Base-by-base conservation (phyloP, 2,113 vertebrate species). In the Onychostruthus taczanowskii region DNA sequence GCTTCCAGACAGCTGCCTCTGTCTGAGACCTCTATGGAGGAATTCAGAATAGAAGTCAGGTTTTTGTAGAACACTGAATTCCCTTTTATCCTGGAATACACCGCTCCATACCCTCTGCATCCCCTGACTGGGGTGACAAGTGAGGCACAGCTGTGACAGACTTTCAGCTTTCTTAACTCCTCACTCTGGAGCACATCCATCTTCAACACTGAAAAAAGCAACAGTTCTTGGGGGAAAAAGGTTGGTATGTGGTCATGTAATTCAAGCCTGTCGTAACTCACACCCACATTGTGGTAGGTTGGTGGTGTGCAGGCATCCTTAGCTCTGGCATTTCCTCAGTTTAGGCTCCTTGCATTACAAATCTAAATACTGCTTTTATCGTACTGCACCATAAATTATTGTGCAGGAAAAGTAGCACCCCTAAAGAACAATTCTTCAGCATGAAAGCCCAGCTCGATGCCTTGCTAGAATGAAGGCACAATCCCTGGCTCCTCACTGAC, bases 261-360 rank as follows among this genome's bases (percentile, higher is more conserved):
- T 94, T 86, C 86, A 94, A 90, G 90, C 11, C 72, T 84, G 90
- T 62, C 68, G 24, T 81, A 92, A 90, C 33, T 96, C 67, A 96
- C 82, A 93, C 67, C 62, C 95, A 68, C 75, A 11, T 17, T 95
- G 96, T 20, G 79, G 94, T 86, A 66, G 66, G 72, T 30, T 94
- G 55, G 79, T 85, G 90, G 26, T 84, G 59, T 46, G 64, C 63
- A 90, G 83, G 68, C 79, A 95, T 70, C 78, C 83, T 77, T 13
- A 64, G 74, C 73, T 90, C 68, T 10, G 44, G 69, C 75, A 68
- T 39, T 70, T 87, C 86, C 75, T 87, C 61, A 39, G n/a, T 63
- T 84, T 33, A 46, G 67, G 46, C 46, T 87, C 52, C 52, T 81
- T 63, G 61, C 39, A 52, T 85, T 31, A 76, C 58, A 85, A 91